A percentile compares a stretch with the other conserved stretches of the same genome.
Evolutionary conservation across 2,797 vertebrate genomes (phyloP).

Genomic region (Peromyscus nudipes): DNA sequence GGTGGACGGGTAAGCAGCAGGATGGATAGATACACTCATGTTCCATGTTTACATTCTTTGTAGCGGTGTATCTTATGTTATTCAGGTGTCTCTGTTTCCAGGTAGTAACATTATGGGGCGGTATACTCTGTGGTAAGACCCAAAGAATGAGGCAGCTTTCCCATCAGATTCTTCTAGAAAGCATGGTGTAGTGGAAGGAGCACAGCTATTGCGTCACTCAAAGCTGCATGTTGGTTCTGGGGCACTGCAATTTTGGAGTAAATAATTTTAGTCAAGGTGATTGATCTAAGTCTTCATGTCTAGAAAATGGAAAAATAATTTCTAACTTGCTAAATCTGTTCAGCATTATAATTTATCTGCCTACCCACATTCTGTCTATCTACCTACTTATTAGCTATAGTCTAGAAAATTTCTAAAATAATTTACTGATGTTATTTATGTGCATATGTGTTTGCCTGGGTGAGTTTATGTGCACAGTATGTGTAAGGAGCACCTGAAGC

Average conservation of each 20-base stretch:
- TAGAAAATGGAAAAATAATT: background rate
- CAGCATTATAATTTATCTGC: background rate
- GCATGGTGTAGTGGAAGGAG: background rate
- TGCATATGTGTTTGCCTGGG: background rate
- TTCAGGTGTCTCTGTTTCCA: background rate
- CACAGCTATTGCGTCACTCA: background rate
- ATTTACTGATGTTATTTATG: background rate
- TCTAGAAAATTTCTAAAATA: background rate
- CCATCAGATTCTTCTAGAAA: background rate
- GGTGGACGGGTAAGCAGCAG: background rate
- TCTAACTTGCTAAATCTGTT: background rate
- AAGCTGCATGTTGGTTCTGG: background rate
- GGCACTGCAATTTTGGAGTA: background rate
- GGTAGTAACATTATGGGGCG: fast-evolving
- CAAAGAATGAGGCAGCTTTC: background rate
- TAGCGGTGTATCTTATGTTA: background rate
- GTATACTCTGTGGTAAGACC: background rate
- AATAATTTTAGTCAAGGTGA: background rate
- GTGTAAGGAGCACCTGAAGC: background rate
- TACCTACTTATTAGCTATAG: background rate
- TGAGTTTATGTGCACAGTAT: background rate
- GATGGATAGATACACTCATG: background rate
- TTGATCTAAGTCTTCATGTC: background rate
- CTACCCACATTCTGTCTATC: background rate
- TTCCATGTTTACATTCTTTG: background rate